Evolutionary conservation across 2,113 vertebrate genomes (phyloP), one percentile per base, ranked within the genome.

Genomic region (Misgurnus mizolepis): DNA sequence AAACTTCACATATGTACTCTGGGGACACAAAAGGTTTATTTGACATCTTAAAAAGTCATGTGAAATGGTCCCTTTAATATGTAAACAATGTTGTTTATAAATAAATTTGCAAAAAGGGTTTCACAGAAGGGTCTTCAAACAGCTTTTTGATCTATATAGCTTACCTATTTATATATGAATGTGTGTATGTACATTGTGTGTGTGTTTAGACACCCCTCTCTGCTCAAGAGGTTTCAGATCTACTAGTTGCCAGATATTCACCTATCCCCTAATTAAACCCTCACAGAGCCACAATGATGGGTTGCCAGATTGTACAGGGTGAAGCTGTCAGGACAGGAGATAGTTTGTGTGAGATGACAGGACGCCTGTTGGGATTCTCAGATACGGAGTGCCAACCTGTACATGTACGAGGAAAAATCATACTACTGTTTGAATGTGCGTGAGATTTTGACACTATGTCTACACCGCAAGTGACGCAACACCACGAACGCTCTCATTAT

Each of bases 251-350:
- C 55, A 58, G 17, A 58, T 62, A 18, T 75, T 75, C 72, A 75
- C 58, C 62, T 43, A 2, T 64, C 58, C 62, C 58, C 34, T 75
- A 62, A 75, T 75, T 75, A 75, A 12, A 64, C 18, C 22, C 43
- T 49, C 58, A 17, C 58, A 49, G 18, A 75, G 18, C 58, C 18
- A 49, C 18, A 1, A 22, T 49, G 43, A 64, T 41, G 41, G 72
- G 72, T 49, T 75, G 72, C 58, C 72, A 75, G 72, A 64, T 75
- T 75, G 18, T 62, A 22, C 4, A 47, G 49, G 12, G 68, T 55
- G 27, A 40, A 55, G 34, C 58, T 12, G 43, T 45, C 18, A 27
- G 41, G 18, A 12, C 58, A 14, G 0, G 55, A 47, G 11, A 75
- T 41, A 22, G 39, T 62, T 18, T 73, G 53, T 75, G 72, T 49